Conservation (phyloP, 2,888 invertebrate species). For the Euplagia quadripunctaria region DNA sequence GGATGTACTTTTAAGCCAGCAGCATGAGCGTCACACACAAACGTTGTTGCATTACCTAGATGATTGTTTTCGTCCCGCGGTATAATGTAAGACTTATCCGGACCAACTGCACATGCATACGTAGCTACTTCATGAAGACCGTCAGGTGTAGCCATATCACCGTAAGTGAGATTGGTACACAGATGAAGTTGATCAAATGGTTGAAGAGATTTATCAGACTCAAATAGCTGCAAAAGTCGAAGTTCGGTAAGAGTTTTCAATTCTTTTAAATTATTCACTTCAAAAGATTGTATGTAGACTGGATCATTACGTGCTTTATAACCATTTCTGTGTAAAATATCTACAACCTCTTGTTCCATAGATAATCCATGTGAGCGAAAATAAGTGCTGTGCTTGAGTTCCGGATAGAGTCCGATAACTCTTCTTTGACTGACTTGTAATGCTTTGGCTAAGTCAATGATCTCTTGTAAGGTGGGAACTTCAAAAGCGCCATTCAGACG, state of each 20-base stretch:
- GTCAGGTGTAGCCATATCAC: constrained; percentile 72
- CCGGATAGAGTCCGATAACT: constrained; percentile 77
- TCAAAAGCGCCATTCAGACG: constrained; percentile 71
- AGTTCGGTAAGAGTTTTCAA: constrained; percentile 72
- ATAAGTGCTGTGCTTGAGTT: constrained; percentile 77
- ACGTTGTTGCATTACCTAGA: constrained; percentile 68
- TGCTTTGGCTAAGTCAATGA: constrained; percentile 75
- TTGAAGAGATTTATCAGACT: constrained; percentile 51
- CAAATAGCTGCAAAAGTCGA: constrained; percentile 72
- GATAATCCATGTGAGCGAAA: constrained; percentile 70
- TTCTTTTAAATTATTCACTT: constrained; percentile 76
- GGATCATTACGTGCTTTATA: constrained; percentile 67
- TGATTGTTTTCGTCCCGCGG: constrained; percentile 68
- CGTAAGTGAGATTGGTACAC: constrained; percentile 71
- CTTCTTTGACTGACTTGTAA: constrained; percentile 72
- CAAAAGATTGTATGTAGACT: constrained; percentile 81
- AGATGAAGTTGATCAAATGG: constrained; percentile 71
- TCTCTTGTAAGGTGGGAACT: constrained; percentile 78
- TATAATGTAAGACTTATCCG: constrained; percentile 78
- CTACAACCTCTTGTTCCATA: constrained; percentile 72
- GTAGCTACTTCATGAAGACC: constrained; percentile 74
- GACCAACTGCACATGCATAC: constrained; percentile 79
- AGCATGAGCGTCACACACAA: constrained; percentile 74
- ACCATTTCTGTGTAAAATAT: constrained; percentile 71
- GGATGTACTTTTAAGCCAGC: constrained; percentile 77